Conservation (phyloP, 2,113 vertebrate species). For the Phrynocephalus versicolor region DNA sequence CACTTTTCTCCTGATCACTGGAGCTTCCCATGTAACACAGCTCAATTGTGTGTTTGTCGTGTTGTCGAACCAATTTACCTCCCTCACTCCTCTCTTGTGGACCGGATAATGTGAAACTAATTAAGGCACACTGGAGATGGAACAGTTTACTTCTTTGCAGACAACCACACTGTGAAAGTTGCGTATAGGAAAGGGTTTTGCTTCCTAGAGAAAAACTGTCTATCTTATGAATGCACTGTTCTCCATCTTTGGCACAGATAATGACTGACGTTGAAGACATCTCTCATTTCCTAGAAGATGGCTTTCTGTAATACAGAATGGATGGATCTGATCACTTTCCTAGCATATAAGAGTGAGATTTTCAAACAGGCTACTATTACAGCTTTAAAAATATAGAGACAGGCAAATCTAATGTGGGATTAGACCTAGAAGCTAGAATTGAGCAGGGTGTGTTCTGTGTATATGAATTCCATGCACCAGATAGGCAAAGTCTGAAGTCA, state of each 20-base stretch:
- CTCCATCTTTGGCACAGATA: too few species aligned
- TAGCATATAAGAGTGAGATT: not conserved
- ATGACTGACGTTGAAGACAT: not conserved
- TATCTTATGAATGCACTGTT: not conserved
- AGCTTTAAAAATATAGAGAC: not conserved
- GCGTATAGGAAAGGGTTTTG: not conserved
- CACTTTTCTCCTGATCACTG: slow-evolving; percentile 25
- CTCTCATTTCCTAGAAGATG: not conserved
- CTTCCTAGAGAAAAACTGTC: not conserved
- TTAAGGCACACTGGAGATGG: not conserved
- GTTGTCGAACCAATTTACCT: slow-evolving; percentile 1
- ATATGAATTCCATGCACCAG: not conserved
- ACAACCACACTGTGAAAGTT: not conserved
- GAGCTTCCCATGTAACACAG: not conserved
- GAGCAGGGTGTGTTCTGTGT: not conserved
- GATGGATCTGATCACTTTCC: not conserved
- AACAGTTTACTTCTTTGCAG: not conserved
- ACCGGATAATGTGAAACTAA: slow-evolving; percentile 4
- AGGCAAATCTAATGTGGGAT: not conserved
- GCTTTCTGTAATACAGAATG: too few species aligned
- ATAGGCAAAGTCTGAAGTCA: too few species aligned
- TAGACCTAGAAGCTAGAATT: not conserved
- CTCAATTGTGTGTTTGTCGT: slow-evolving; percentile 21
- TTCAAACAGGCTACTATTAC: not conserved
- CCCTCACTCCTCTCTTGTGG: not conserved